phyloP scores from a whole-genome alignment of 2,797 vertebrate genomes.

The Poliocrania exsul region DNA sequence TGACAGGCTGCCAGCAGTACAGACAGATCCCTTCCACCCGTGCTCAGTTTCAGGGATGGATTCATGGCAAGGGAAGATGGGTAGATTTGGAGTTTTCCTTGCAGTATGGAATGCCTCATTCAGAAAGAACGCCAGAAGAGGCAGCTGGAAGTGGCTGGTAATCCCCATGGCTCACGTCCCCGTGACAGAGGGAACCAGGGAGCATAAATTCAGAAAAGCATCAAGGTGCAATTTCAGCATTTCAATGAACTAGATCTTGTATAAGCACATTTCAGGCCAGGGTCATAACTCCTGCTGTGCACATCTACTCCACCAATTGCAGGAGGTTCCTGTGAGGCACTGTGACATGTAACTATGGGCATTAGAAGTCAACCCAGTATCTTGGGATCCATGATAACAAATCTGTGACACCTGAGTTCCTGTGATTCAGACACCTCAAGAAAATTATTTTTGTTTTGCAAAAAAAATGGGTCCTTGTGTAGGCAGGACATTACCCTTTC shows the following conservation, averaged over 20 bases:
- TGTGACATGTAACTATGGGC: accelerated
- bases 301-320: neutral
- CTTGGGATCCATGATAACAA: neutral
- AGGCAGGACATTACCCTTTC: neutral
- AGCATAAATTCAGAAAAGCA: neutral
- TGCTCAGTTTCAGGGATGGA: neutral
- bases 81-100: neutral
- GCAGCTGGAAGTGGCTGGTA: neutral
- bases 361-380: neutral
- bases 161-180: accelerated
- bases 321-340: neutral
- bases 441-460: neutral
- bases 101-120: neutral
- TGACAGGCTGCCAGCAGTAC: neutral
- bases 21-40: neutral
- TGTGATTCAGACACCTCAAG: neutral
- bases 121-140: neutral
- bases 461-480: neutral
- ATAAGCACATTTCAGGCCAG: neutral
- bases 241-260: neutral
- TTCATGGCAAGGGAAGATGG: neutral
- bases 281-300: accelerated
- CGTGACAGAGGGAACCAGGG: accelerated
- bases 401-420: neutral
- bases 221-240: neutral